Evolutionary conservation across 2,888 invertebrate species (phyloP).

Genomic region (Oscheius sp.): DNA sequence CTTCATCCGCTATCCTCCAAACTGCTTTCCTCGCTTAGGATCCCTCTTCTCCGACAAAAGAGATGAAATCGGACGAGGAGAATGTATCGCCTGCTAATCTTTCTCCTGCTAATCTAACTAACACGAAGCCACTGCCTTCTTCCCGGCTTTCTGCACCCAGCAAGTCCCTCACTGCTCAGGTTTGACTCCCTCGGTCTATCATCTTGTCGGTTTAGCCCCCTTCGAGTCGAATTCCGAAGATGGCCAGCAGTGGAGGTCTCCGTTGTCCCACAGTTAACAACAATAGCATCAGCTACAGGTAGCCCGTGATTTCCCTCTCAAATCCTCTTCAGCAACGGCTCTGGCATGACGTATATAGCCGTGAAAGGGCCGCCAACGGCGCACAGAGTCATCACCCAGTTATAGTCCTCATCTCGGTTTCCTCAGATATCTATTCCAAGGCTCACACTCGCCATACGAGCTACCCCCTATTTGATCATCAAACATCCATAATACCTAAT

Average conservation of each 20-base stretch:
- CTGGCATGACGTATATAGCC: conserved; percentile 21
- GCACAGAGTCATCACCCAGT: conserved; percentile 30
- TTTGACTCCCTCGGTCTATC: not conserved
- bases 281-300: conserved; percentile 21
- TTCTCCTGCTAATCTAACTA: conserved; percentile 11
- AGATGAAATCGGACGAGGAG: conserved; percentile 13
- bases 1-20: not conserved
- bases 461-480: not conserved
- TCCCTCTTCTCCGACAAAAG: conserved; percentile 16
- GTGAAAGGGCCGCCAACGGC: conserved; percentile 7
- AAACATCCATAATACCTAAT: not conserved
- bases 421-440: not conserved
- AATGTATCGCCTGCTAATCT: conserved; percentile 17
- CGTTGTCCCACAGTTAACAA: conserved; percentile 3
- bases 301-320: not conserved
- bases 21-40: conserved; percentile 17
- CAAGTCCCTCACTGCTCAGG: conserved; percentile 15
- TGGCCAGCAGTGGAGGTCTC: conserved; percentile 27
- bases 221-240: conserved; percentile 27
- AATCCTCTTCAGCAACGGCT: conserved; percentile 11
- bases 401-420: conserved; percentile 26
- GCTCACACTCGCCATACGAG: not conserved
- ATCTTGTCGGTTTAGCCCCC: conserved; percentile 12
- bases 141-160: conserved; percentile 13
- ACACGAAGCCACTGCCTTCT: conserved; percentile 30